phyloP scores from a whole-genome alignment of 2,888 invertebrate species.

The Orchesella flavescens region DNA sequence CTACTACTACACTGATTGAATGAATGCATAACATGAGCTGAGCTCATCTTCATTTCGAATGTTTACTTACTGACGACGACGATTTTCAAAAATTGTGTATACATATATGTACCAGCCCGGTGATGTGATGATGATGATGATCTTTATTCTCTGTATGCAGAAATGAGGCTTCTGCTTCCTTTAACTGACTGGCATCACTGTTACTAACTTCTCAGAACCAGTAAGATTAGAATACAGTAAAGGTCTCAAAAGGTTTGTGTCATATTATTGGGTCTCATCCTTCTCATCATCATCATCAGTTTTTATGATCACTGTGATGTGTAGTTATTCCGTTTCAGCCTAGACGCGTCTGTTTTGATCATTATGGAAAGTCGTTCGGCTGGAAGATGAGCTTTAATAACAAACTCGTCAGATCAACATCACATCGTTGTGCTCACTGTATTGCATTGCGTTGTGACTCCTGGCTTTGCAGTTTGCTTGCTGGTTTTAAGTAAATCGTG shows the following conservation, averaged over 20 bases:
- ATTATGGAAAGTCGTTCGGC: conserved; percentile 18
- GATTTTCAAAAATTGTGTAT: conserved; percentile 9
- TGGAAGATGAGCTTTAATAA: conserved; percentile 10
- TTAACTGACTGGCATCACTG: not conserved
- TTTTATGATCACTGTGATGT: conserved; percentile 31
- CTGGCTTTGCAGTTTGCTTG: not conserved
- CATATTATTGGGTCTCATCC: not conserved
- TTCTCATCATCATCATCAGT: conserved; percentile 10
- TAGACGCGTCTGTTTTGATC: conserved; percentile 14
- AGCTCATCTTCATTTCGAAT: conserved; percentile 38
- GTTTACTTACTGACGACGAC: conserved; percentile 47
- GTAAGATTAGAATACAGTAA: conserved; percentile 31
- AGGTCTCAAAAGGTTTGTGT: conserved; percentile 27
- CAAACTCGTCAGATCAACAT: not conserved
- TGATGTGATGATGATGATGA: conserved; percentile 4
- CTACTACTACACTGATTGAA: not conserved
- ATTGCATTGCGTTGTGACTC: not conserved
- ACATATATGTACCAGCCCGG: no score
- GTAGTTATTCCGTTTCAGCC: not conserved
- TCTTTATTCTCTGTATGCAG: not conserved
- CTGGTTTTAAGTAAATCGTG: no score
- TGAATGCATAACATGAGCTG: not conserved
- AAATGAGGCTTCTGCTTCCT: not conserved
- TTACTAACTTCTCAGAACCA: not conserved
- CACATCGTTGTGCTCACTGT: not conserved